Conservation (phyloP, 2,797 vertebrate genomes). For the Glossophaga mutica region DNA sequence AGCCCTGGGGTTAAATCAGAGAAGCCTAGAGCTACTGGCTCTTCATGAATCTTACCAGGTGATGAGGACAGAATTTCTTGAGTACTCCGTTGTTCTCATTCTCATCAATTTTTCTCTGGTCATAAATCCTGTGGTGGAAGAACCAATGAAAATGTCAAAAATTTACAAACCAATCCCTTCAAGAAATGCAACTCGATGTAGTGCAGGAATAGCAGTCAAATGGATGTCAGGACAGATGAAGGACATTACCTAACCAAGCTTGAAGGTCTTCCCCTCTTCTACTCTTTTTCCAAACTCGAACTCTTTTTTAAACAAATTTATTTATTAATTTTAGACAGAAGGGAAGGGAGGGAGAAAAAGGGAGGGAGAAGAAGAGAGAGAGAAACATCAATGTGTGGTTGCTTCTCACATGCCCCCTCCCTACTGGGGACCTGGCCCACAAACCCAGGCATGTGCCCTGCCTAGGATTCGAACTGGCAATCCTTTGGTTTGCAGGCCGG, state of each 20-base stretch:
- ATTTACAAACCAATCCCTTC: background rate
- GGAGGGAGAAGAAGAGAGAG: too few relatives aligned
- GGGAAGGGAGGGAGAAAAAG: too few relatives aligned
- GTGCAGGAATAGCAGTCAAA: background rate
- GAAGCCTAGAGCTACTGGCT: background rate
- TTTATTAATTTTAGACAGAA: too few relatives aligned
- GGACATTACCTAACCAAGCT: background rate
- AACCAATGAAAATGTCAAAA: background rate
- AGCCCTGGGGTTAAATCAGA: background rate
- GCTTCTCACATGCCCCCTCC: too few relatives aligned
- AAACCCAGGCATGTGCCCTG: too few relatives aligned
- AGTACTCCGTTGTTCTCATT: constrained; percentile 96
- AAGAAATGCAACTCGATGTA: background rate
- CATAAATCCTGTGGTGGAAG: constrained; percentile 90
- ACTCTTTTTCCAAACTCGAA: background rate
- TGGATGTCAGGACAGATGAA: background rate
- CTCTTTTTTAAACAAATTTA: background rate
- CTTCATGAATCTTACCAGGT: constrained; percentile 84
- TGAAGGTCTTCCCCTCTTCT: background rate
- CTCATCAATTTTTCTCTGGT: constrained; percentile 96
- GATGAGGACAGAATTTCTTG: constrained; percentile 97
- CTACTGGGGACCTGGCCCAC: too few relatives aligned
- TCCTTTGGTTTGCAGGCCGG: too few relatives aligned
- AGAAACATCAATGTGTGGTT: too few relatives aligned
- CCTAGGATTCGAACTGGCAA: too few relatives aligned